A percentile compares a stretch with the other conserved stretches of the same genome.
Evolutionary conservation across 2,113 vertebrate species (phyloP).

Genomic region (Ophthalmolycus amberensis): DNA sequence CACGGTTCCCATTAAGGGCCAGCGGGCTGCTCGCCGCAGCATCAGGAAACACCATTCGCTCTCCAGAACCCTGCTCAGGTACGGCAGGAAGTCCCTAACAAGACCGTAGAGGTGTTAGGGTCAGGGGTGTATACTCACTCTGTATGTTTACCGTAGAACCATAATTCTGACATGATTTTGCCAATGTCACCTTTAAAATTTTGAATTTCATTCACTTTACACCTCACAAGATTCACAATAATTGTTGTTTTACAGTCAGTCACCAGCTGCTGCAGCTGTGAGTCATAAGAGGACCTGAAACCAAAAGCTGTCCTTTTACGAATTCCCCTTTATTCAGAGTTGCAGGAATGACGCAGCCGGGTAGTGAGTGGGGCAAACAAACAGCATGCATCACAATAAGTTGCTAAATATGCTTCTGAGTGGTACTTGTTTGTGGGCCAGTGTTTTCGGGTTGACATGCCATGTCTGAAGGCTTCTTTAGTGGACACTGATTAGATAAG

Average conservation of each 20-base stretch:
- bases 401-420: slow-evolving; percentile 8
- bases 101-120: slow-evolving; percentile 8
- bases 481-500: slow-evolving; percentile 20
- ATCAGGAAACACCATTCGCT: slow-evolving; percentile 91
- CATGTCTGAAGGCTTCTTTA: not conserved
- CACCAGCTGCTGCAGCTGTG: not conserved
- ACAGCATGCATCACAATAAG: slow-evolving; percentile 15
- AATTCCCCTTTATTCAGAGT: slow-evolving; percentile 19
- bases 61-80: slow-evolving; percentile 97
- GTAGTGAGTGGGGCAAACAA: slow-evolving; percentile 2
- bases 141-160: not conserved
- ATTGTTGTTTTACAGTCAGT: slow-evolving; percentile 2
- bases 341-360: slow-evolving; percentile 12
- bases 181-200: not conserved
- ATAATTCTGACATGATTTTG: not conserved
- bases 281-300: slow-evolving; percentile 50
- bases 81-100: slow-evolving; percentile 70
- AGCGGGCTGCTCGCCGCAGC: slow-evolving; percentile 87
- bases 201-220: not conserved
- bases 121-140: not conserved
- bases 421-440: not conserved
- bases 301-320: slow-evolving; percentile 28
- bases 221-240: not conserved
- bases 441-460: not conserved
- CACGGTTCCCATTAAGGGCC: slow-evolving; percentile 91